phyloP scores from a whole-genome alignment of 2,113 vertebrate genomes.

The Anseranas semipalmata region DNA sequence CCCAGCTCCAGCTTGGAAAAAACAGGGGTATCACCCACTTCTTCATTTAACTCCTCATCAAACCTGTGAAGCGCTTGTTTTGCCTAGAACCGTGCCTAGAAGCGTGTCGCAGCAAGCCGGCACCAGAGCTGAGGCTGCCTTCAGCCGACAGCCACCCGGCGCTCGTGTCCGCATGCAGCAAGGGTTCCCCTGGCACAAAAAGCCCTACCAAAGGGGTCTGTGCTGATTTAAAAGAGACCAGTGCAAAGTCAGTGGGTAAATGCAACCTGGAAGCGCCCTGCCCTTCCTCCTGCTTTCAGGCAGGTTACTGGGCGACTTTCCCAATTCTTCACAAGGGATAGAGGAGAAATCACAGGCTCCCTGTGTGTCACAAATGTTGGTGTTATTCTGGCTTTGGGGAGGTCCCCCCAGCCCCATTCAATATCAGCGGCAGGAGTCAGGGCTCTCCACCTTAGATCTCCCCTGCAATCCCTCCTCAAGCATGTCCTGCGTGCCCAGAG shows the following conservation, averaged over 20 bases:
- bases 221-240: too few relatives aligned
- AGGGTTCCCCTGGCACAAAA: not conserved
- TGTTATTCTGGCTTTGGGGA: not conserved
- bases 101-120: not conserved
- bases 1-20: not conserved
- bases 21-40: not conserved
- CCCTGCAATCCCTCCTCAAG: not conserved
- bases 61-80: not conserved
- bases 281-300: not conserved
- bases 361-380: not conserved
- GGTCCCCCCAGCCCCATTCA: accelerated
- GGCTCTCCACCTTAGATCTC: not conserved
- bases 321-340: not conserved
- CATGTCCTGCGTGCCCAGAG: not conserved
- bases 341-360: not conserved
- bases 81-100: not conserved
- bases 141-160: accelerated
- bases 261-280: too few relatives aligned
- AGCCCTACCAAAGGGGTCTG: too few relatives aligned
- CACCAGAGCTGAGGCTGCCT: not conserved
- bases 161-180: accelerated
- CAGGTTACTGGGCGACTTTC: not conserved
- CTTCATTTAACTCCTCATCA: not conserved
- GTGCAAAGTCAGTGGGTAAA: too few relatives aligned
- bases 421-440: not conserved